phyloP scores from a whole-genome alignment of 2,797 vertebrate species.

The Galago senegalensis region DNA sequence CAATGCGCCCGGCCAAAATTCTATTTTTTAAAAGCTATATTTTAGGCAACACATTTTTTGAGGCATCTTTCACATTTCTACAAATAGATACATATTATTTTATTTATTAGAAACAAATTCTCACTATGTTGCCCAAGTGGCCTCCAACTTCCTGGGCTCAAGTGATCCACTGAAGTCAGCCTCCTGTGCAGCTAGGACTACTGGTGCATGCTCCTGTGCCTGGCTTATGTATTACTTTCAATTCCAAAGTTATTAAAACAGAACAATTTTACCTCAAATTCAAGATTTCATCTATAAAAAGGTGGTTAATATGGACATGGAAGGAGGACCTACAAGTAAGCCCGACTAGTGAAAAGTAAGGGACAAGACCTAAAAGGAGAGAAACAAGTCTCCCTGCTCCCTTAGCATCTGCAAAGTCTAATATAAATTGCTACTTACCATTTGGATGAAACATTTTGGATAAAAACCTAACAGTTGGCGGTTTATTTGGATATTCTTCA shows the following conservation, averaged over 20 bases:
- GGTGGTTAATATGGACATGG: background rate
- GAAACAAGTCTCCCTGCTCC: background rate
- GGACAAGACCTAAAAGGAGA: background rate
- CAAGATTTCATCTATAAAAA: slow-evolving; percentile 39
- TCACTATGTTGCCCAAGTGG: background rate
- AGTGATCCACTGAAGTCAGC: background rate
- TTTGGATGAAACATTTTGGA: slow-evolving; percentile 99
- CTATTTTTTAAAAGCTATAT: slow-evolving; percentile 47
- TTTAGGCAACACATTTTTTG: slow-evolving; percentile 41
- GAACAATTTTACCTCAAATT: slow-evolving; percentile 46
- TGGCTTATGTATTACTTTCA: background rate
- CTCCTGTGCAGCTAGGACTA: background rate
- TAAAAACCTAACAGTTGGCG: slow-evolving; percentile 98
- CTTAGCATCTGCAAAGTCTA: slow-evolving; percentile 51
- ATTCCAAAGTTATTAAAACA: slow-evolving; percentile 16
- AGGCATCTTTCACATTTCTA: slow-evolving; percentile 43
- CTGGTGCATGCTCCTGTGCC: background rate
- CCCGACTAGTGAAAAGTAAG: background rate
- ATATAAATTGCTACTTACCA: slow-evolving; percentile 91
- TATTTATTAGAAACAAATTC: background rate
- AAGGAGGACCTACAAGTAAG: background rate
- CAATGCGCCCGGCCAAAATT: background rate
- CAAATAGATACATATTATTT: background rate
- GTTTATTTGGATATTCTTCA: slow-evolving; percentile 99
- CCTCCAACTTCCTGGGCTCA: background rate